A percentile compares a stretch with the other conserved stretches of the same genome.
Evolutionary conservation across 2,797 vertebrate genomes (phyloP).

Genomic region (Labeo calbasu): DNA sequence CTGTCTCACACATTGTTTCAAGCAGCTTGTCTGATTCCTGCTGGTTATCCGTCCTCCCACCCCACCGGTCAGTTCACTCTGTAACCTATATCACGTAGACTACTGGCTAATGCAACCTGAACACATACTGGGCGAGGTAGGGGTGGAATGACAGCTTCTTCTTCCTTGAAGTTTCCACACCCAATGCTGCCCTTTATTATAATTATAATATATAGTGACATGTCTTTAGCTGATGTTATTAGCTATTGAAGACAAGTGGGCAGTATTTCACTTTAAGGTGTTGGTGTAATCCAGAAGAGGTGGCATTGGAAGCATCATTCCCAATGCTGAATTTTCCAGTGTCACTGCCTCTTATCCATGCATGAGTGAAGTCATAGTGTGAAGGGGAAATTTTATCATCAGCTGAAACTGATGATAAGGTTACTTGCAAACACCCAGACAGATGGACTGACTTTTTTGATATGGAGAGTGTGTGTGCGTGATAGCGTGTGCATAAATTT

Average conservation of each 20-base stretch:
- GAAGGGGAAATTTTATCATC: conserved; percentile 19
- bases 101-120: conserved; percentile 76
- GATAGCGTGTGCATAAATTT: conserved; percentile 12
- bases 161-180: background rate
- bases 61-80: conserved; percentile 54
- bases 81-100: conserved; percentile 77
- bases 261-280: background rate
- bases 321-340: background rate
- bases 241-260: background rate
- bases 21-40: conserved; percentile 48
- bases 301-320: background rate
- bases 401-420: conserved; percentile 34
- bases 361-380: conserved; percentile 9
- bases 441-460: conserved; percentile 15
- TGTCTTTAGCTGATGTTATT: background rate
- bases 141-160: background rate
- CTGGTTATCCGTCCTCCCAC: conserved; percentile 36
- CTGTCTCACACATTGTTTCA: conserved; percentile 38
- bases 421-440: conserved; percentile 34
- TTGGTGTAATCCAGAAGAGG: background rate
- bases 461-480: conserved; percentile 16
- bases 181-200: background rate
- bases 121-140: conserved; percentile 59
- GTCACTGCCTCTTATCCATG: background rate
- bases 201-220: background rate